Evolutionary conservation across 2,113 vertebrate species (phyloP).

Genomic region (Ochotona princeps): DNA sequence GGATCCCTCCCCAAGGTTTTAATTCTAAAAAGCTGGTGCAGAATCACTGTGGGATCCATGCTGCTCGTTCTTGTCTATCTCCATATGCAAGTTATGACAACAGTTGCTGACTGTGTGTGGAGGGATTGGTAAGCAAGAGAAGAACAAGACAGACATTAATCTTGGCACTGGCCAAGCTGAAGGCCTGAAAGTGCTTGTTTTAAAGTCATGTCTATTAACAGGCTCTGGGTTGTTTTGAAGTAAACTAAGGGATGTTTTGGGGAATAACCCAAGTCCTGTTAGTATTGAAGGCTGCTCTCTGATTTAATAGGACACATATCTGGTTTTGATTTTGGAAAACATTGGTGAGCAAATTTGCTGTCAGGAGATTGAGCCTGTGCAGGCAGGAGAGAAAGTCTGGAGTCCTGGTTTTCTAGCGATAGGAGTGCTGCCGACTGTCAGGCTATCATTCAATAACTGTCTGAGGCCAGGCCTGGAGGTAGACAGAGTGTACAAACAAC

Average conservation of each 20-base stretch:
- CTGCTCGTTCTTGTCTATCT: background rate
- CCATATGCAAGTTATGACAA: background rate
- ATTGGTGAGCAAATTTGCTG: conserved; percentile 66
- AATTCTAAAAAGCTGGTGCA: background rate
- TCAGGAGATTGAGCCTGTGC: conserved; percentile 45
- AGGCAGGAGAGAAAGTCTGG: background rate
- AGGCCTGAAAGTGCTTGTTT: background rate
- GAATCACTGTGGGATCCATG: background rate
- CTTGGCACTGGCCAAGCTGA: background rate
- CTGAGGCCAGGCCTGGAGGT: background rate
- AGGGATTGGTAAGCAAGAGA: background rate
- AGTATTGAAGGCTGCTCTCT: conserved; percentile 62
- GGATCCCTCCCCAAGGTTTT: background rate
- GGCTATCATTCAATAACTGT: background rate
- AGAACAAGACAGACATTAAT: background rate
- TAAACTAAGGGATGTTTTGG: conserved; percentile 29
- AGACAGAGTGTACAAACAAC: background rate
- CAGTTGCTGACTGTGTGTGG: background rate
- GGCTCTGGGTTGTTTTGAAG: conserved; percentile 38
- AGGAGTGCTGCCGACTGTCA: background rate
- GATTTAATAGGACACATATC: conserved; percentile 67
- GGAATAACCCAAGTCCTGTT: conserved; percentile 57
- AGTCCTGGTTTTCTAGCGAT: conserved; percentile 7
- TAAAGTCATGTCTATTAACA: background rate
- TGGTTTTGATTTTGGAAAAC: conserved; percentile 74